phyloP scores from a whole-genome alignment of 2,797 vertebrate genomes.

The Bradypodion pumilum region DNA sequence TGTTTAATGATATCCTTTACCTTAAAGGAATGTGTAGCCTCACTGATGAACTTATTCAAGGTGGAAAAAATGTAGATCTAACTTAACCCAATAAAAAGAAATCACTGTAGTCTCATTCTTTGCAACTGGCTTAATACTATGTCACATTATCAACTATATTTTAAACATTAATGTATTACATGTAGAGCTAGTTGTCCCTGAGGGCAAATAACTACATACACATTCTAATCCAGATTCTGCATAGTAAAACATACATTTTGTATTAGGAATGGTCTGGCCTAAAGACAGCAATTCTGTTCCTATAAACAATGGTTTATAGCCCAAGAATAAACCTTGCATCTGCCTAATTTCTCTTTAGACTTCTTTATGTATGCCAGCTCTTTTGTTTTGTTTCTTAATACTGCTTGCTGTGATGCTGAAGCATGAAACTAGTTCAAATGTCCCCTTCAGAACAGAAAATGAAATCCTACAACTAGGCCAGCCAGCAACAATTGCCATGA shows the following conservation, averaged over 20 bases:
- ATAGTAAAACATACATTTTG: background rate
- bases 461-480: background rate
- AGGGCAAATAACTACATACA: background rate
- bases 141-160: background rate
- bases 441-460: background rate
- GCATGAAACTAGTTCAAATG: background rate
- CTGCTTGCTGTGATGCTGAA: background rate
- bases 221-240: background rate
- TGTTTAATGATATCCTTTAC: background rate
- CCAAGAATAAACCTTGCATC: background rate
- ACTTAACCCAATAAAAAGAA: background rate
- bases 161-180: background rate
- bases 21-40: conserved; percentile 11
- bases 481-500: background rate
- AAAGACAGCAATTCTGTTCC: background rate
- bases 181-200: background rate
- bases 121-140: background rate
- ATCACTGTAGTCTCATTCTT: background rate
- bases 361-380: background rate
- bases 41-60: background rate
- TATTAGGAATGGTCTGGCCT: background rate
- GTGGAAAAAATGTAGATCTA: background rate
- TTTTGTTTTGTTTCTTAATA: background rate
- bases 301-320: background rate
- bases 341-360: background rate